Conservation (phyloP, 2,888 invertebrate species). For the Rhamphomyia laevipes region DNA sequence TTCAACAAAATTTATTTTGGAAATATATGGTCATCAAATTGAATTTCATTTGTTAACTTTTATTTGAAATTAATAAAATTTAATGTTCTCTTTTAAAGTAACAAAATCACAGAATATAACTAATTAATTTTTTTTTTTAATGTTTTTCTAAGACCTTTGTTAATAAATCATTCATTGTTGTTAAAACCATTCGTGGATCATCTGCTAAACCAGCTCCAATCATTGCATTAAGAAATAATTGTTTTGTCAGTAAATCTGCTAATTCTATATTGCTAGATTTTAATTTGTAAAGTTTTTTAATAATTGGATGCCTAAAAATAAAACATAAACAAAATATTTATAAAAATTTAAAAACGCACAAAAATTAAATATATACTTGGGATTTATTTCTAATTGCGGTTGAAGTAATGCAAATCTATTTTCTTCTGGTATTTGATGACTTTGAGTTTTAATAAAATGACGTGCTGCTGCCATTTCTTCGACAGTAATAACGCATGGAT, state of each 20-base stretch:
- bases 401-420: conserved; percentile 75
- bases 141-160: conserved; percentile 69
- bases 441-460: conserved; percentile 85
- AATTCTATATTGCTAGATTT: conserved; percentile 63
- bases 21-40: no score
- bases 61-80: no score
- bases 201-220: conserved; percentile 87
- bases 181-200: conserved; percentile 76
- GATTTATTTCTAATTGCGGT: conserved; percentile 89
- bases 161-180: conserved; percentile 77
- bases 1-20: no score
- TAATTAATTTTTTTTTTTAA: conserved; percentile 23
- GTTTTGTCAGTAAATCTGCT: conserved; percentile 73
- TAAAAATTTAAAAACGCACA: conserved; percentile 5
- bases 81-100: no score
- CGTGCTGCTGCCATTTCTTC: conserved; percentile 95
- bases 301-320: conserved; percentile 66
- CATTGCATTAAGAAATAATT: conserved; percentile 91
- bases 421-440: conserved; percentile 69
- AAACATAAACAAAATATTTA: no score
- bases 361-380: conserved; percentile 46
- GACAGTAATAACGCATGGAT: conserved; percentile 91
- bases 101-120: not conserved
- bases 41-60: no score
- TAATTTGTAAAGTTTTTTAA: conserved; percentile 73